Percentiles rank a stretch among this genome's conserved stretches.
These are phyloP conservation scores for Sparus aurata DNA, from an alignment of 2,797 vertebrate genomes.

Conservation along the genomic window DNA sequence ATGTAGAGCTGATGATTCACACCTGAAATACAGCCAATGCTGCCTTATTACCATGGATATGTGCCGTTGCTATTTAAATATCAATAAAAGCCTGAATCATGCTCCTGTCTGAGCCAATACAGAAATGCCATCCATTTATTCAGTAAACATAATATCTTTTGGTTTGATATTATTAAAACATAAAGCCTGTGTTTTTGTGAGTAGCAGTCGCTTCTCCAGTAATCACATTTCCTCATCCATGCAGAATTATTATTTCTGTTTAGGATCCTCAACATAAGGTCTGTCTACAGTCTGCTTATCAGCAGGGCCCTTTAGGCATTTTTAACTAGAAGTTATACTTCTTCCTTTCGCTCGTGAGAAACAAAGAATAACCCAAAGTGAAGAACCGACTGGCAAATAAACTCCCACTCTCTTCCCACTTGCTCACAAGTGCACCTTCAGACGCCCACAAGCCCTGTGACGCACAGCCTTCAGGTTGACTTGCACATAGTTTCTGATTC, in stretches of 20 bases:
- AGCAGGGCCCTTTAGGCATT: constrained; percentile 36
- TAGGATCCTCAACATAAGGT: constrained; percentile 22
- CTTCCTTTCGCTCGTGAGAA: constrained; percentile 26
- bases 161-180: constrained; percentile 48
- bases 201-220: constrained; percentile 7
- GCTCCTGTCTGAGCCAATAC: constrained; percentile 29
- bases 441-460: constrained; percentile 34
- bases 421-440: constrained; percentile 38
- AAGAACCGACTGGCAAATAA: constrained; percentile 15
- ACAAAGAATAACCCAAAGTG: constrained; percentile 29
- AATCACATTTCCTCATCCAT: constrained; percentile 38
- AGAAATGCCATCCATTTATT: constrained; percentile 43
- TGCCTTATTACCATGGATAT: constrained; percentile 30
- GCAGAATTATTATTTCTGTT: constrained; percentile 13
- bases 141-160: constrained; percentile 39
- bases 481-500: constrained; percentile 30
- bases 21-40: constrained; percentile 55
- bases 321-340: constrained; percentile 33
- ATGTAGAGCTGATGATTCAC: constrained; percentile 54
- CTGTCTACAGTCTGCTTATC: constrained; percentile 13
- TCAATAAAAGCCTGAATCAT: constrained; percentile 44
- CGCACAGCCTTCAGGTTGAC: constrained; percentile 26
- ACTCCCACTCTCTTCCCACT: constrained; percentile 57
- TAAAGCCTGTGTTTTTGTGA: constrained; percentile 27
- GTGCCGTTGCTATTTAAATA: constrained; percentile 47